Conservation (phyloP, 2,888 invertebrate species). For the Heterodera filipjevi region DNA sequence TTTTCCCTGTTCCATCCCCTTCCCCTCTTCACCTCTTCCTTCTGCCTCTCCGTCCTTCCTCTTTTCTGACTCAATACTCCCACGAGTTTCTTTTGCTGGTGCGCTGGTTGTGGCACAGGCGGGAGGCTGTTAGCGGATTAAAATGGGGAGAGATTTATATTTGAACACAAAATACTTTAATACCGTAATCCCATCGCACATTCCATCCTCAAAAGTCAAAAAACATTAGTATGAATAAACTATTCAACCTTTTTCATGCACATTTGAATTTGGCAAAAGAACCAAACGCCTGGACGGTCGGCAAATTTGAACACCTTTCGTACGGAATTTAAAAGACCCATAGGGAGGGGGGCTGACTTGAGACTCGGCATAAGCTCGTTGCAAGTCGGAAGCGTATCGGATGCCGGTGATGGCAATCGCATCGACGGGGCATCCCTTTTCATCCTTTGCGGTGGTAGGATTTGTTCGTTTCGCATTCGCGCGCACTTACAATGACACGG, state of each 20-base stretch:
- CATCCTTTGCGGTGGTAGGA: conserved; percentile 40
- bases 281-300: conserved; percentile 66
- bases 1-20: background rate
- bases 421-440: conserved; percentile 62
- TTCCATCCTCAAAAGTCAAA: conserved; percentile 40
- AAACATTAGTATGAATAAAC: background rate
- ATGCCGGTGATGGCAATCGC: conserved; percentile 65
- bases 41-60: conserved; percentile 12
- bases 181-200: conserved; percentile 63
- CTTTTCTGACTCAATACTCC: conserved; percentile 23
- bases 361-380: conserved; percentile 65
- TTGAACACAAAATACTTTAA: conserved; percentile 15
- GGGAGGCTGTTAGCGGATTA: conserved; percentile 43
- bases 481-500: conserved; percentile 53
- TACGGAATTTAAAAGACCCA: background rate
- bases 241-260: conserved; percentile 61
- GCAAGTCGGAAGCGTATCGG: conserved; percentile 62
- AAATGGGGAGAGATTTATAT: background rate
- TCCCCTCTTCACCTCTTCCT: background rate
- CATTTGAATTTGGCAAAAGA: conserved; percentile 66
- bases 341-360: conserved; percentile 28
- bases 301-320: conserved; percentile 65
- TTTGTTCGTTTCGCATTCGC: background rate
- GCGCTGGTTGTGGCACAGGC: conserved; percentile 41
- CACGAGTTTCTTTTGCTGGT: conserved; percentile 31